These are phyloP conservation scores for Orthosia incerta DNA, from an alignment of 2,888 invertebrate genomes.

Conservation along the genomic window DNA sequence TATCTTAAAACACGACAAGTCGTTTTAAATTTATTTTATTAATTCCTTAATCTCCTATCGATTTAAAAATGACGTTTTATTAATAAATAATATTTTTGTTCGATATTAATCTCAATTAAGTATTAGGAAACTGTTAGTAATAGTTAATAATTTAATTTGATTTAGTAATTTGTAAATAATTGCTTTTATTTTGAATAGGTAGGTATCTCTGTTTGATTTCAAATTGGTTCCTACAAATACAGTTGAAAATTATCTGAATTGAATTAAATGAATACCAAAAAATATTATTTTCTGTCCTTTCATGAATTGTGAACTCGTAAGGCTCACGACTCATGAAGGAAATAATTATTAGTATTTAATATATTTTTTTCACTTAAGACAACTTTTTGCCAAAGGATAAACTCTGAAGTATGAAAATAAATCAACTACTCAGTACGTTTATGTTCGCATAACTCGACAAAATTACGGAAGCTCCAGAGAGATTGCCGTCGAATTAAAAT, in stretches of 20 bases:
- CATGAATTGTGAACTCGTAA: too few species aligned
- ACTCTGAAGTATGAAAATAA: too few species aligned
- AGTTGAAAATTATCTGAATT: too few species aligned
- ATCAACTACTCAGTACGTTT: too few species aligned
- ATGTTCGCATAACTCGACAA: too few species aligned
- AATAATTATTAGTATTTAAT: too few species aligned
- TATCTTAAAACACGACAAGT: slow-evolving; percentile 8
- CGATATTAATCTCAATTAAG: slow-evolving; percentile 10
- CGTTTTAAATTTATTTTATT: slow-evolving; percentile 5
- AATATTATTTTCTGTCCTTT: too few species aligned
- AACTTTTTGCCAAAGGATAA: too few species aligned
- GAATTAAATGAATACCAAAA: too few species aligned
- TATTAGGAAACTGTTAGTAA: slow-evolving; percentile 8
- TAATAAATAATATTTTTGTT: not conserved
- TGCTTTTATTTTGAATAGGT: not conserved
- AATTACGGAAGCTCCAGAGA: not conserved
- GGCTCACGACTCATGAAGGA: too few species aligned
- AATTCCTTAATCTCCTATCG: slow-evolving; percentile 2
- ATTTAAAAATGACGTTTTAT: not conserved
- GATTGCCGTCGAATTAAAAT: not conserved
- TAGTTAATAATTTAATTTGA: not conserved
- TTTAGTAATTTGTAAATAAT: not conserved
- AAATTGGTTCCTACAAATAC: not conserved
- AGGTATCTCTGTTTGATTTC: not conserved
- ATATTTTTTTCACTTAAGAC: too few species aligned